A percentile compares a stretch with the other conserved stretches of the same genome.
Conservation (phyloP, 2,888 invertebrate species). For the Sycophila texana region DNA sequence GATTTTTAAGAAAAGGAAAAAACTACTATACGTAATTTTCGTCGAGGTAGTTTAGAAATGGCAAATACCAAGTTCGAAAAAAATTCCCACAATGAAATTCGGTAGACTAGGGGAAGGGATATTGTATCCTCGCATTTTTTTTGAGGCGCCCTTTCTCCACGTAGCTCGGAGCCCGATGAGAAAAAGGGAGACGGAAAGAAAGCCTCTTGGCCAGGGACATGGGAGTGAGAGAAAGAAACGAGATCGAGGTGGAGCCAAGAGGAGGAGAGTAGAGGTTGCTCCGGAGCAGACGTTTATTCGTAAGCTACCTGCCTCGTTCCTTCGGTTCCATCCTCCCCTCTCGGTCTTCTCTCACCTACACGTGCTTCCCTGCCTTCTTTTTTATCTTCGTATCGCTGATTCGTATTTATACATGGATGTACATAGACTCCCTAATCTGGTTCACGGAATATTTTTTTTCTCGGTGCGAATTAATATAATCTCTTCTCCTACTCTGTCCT, state of each 20-base stretch:
- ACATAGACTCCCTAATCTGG: not conserved
- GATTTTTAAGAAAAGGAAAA: too few relatives aligned
- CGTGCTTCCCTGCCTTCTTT: not conserved
- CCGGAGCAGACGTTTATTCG: slow-evolving; percentile 15
- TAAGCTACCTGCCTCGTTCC: slow-evolving; percentile 3
- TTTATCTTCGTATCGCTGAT: not conserved
- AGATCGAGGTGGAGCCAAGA: not conserved
- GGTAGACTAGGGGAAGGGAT: too few relatives aligned
- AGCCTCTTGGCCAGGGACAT: too few relatives aligned
- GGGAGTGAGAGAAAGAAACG: slow-evolving; percentile 21
- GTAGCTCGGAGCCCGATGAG: not conserved
- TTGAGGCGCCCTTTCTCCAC: not conserved
- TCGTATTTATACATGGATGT: not conserved
- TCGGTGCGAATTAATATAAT: not conserved
- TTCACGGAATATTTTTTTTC: not conserved
- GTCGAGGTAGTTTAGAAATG: too few relatives aligned
- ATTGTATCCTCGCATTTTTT: not conserved
- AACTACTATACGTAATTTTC: too few relatives aligned
- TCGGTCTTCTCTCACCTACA: not conserved
- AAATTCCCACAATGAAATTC: slow-evolving; percentile 16
- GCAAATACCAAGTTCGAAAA: too few relatives aligned
- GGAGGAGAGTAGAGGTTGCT: slow-evolving; percentile 3
- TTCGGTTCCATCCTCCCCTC: not conserved
- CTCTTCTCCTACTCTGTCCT: not conserved
- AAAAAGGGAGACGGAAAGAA: not conserved